These are phyloP conservation scores for Galaxias olidus DNA, from an alignment of 2,797 vertebrate genomes.

Conservation along the genomic window DNA sequence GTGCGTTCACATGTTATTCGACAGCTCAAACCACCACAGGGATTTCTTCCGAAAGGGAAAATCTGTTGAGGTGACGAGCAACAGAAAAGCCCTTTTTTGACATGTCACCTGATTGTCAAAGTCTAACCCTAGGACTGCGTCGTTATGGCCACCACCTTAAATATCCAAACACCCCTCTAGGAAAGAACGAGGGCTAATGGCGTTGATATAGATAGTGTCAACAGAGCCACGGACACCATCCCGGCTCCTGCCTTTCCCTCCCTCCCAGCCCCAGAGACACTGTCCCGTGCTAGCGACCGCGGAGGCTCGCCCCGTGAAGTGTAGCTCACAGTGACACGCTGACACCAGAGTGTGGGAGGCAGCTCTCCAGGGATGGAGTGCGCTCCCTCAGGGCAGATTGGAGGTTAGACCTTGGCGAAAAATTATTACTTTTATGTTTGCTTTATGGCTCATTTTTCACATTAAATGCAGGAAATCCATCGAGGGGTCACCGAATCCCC, in stretches of 20 bases:
- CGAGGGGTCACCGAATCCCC: conserved; percentile 71
- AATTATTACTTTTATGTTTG: conserved; percentile 85
- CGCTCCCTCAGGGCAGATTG: conserved; percentile 65
- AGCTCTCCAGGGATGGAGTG: conserved; percentile 60
- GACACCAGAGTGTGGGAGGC: conserved; percentile 58
- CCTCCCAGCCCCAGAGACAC: conserved; percentile 28
- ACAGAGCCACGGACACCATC: no score
- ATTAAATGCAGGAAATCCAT: conserved; percentile 80
- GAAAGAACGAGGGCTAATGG: no score
- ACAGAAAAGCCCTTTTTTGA: not conserved
- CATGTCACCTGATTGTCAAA: not conserved
- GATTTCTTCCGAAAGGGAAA: conserved; percentile 48
- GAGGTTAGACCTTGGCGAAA: conserved; percentile 76
- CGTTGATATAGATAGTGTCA: no score
- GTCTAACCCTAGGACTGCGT: no score
- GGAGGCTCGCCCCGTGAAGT: conserved; percentile 56
- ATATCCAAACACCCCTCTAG: no score
- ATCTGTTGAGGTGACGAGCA: conserved; percentile 28
- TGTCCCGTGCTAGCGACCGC: conserved; percentile 33
- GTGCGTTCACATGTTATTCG: conserved; percentile 36
- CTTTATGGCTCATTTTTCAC: conserved; percentile 87
- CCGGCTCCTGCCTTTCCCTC: conserved; percentile 14
- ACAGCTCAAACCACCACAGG: conserved; percentile 46
- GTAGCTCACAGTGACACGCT: conserved; percentile 47
- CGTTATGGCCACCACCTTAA: no score